Evolutionary conservation across 1,140 invertebrate species (phyloP).

Genomic region (Leptonema lineaticorne): DNA sequence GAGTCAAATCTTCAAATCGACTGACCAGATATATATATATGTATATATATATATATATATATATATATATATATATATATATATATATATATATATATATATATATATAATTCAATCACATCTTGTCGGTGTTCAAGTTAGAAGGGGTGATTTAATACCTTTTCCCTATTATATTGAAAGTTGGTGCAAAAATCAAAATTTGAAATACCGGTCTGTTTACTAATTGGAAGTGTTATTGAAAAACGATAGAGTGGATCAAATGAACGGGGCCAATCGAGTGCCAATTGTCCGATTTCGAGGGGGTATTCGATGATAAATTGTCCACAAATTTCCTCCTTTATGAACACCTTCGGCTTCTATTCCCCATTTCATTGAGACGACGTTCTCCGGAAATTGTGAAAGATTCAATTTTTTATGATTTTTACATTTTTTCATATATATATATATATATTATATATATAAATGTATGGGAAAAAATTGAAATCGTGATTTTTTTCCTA

Average conservation of each 20-base stretch:
- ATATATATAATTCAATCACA: no score
- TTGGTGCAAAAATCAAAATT: no score
- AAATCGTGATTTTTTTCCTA: no score
- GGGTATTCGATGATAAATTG: no score
- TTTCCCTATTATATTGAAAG: no score
- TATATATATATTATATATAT: background rate
- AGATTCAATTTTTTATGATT: conserved; percentile 1
- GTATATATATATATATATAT: no score
- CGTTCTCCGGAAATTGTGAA: conserved; percentile 25
- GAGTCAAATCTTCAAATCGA: conserved; percentile 6
- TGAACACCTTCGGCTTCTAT: background rate
- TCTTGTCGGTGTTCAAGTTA: no score
- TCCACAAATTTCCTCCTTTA: background rate
- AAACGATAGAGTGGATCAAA: conserved; percentile 13
- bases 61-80: no score
- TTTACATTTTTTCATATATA: no score
- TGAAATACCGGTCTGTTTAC: background rate
- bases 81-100: no score
- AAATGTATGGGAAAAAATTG: background rate
- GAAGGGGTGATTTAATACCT: no score
- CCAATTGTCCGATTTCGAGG: conserved; percentile 12
- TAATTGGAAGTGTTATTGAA: background rate
- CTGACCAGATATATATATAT: no score
- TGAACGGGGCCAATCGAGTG: conserved; percentile 21
- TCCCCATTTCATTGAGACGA: conserved; percentile 6